Evolutionary conservation across 2,113 vertebrate genomes (phyloP).

Genomic region (Galbula dea): DNA sequence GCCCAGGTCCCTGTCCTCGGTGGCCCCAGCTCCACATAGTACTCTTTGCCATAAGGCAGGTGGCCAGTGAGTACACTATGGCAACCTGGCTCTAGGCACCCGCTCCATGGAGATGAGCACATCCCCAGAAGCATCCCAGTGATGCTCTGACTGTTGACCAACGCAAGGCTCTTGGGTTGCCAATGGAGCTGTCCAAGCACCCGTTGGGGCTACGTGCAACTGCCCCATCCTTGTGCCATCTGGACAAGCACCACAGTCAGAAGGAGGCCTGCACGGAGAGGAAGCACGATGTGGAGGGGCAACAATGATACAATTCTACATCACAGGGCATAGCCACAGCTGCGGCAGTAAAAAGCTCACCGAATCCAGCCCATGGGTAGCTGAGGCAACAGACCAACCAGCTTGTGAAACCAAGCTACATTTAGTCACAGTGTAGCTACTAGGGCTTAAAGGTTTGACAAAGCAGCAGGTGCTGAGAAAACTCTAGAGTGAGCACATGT

Average conservation of each 20-base stretch:
- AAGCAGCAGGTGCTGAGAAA: neutral
- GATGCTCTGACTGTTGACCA: accelerated
- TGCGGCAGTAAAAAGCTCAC: neutral
- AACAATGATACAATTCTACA: accelerated
- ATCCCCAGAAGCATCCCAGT: accelerated
- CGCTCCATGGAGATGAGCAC: accelerated
- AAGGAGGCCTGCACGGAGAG: accelerated
- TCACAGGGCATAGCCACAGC: neutral
- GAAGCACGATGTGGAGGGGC: neutral
- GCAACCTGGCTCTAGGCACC: neutral
- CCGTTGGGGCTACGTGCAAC: accelerated
- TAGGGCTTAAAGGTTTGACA: neutral
- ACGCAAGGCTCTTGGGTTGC: neutral
- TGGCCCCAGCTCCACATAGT: accelerated
- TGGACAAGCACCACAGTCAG: neutral
- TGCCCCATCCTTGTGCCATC: accelerated
- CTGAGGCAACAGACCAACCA: neutral
- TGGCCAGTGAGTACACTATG: accelerated
- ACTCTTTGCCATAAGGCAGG: neutral
- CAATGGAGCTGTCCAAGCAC: accelerated
- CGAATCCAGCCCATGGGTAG: neutral
- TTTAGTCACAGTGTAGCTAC: neutral
- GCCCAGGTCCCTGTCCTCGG: neutral
- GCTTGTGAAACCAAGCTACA: neutral
- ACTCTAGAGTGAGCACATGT: neutral